Percentiles rank a stretch among this genome's conserved stretches.
Evolutionary conservation across 1,140 invertebrate species (phyloP).

Genomic region (Drosophila simulans): DNA sequence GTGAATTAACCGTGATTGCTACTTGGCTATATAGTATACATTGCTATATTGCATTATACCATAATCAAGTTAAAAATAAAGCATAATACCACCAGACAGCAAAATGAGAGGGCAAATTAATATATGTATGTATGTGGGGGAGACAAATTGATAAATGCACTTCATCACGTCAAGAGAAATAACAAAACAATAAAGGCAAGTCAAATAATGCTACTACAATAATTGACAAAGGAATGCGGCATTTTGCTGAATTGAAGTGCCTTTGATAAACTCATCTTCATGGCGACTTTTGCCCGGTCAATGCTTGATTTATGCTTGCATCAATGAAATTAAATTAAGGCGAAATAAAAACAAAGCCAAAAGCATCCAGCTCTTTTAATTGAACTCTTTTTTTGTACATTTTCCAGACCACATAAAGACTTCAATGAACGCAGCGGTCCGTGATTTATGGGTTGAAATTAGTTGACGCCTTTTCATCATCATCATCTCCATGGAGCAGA

Average conservation of each 20-base stretch:
- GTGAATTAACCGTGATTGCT: conserved; percentile 47
- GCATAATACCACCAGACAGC: conserved; percentile 58
- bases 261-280: conserved; percentile 64
- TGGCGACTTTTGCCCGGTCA: conserved; percentile 46
- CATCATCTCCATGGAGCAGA: not conserved
- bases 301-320: conserved; percentile 76
- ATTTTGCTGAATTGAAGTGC: conserved; percentile 69
- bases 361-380: conserved; percentile 60
- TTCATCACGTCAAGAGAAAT: conserved; percentile 34
- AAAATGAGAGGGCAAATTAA: conserved; percentile 13
- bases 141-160: conserved; percentile 64
- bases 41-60: conserved; percentile 34
- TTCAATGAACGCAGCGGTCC: conserved; percentile 41
- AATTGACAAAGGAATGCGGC: conserved; percentile 75
- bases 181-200: conserved; percentile 48
- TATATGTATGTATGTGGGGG: conserved; percentile 16
- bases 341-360: conserved; percentile 49
- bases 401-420: conserved; percentile 23
- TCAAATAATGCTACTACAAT: conserved; percentile 41
- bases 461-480: conserved; percentile 32
- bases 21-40: not conserved
- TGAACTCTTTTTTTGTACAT: conserved; percentile 19
- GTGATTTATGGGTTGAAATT: conserved; percentile 68
- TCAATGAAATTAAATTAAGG: conserved; percentile 70
- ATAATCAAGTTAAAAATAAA: conserved; percentile 74